phyloP scores from a whole-genome alignment of 2,888 invertebrate species.

The Lingula anatina region DNA sequence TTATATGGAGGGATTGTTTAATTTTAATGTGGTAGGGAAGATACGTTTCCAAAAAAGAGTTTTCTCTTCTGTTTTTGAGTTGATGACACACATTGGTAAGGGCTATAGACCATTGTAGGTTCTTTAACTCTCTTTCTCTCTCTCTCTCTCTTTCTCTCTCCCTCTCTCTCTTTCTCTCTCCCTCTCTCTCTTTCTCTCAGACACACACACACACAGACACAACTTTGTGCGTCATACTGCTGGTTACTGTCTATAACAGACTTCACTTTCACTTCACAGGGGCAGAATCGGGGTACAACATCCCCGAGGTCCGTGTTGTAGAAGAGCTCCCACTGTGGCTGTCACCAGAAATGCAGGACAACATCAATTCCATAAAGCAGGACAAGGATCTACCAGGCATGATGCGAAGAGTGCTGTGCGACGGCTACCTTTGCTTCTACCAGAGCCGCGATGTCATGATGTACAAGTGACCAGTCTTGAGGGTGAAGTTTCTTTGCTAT shows the following conservation, averaged over 20 bases:
- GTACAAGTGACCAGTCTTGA: conserved; percentile 34
- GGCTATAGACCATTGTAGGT: too few species aligned
- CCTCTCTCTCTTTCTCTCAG: too few species aligned
- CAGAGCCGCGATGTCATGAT: conserved; percentile 76
- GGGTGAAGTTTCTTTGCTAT: too few species aligned
- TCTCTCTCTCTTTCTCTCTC: neutral
- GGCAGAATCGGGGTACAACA: too few species aligned
- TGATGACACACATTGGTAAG: too few species aligned
- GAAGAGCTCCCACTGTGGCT: conserved; percentile 74
- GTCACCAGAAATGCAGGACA: conserved; percentile 72
- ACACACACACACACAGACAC: neutral
- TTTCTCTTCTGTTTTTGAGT: too few species aligned
- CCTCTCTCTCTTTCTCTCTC: neutral
- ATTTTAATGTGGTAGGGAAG: neutral
- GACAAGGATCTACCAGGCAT: conserved; percentile 79
- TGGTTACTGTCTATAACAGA: too few species aligned
- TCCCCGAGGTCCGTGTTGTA: conserved; percentile 87
- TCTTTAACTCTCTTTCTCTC: neutral
- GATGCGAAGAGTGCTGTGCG: conserved; percentile 76
- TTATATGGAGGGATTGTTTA: neutral
- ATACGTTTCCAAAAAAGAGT: too few species aligned
- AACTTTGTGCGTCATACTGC: neutral
- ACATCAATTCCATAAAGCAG: conserved; percentile 64
- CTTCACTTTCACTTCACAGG: too few species aligned
- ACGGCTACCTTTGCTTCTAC: conserved; percentile 98